Evolutionary conservation across 92 coral and sea anemone species (phyloP), one percentile per base, ranked within the genome.

Genomic region (Bergia puertoricense): DNA sequence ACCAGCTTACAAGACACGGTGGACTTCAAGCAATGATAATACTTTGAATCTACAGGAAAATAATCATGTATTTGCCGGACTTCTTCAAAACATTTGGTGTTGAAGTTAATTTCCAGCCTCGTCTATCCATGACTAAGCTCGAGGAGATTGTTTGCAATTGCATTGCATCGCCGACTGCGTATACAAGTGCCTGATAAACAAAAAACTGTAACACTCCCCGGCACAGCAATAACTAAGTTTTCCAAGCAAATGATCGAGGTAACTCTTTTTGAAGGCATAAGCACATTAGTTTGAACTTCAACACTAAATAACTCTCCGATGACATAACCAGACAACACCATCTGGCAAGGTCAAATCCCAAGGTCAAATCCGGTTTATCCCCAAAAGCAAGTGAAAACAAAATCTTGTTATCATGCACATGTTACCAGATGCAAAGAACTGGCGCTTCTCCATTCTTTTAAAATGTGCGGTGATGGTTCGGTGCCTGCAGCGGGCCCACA

Each of bases 341-440:
- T 62, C 44, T 18, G 22, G 15, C 50, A 43, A 23, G 41, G 15
- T 77, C 57, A 44, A 43, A 22, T 30, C 30, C 30, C 41, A 11
- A 57, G 43, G 72, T 6, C 85, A 57, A 80, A 36, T 30, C 67
- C 37, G 67, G 20, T 79, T 67, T 11, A 13, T 48, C 20, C 69
- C 45, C 81, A 66, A 41, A 14, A n/a, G 22, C 38, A 79, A 43
- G 45, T 80, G 73, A 20, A 80, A 56, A 80, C 57, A 36, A 57
- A 56, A 56, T 38, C 85, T 15, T 79, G 83, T 79, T 46, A 8
- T 76, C 30, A 76, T 23, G 50, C 81, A 43, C 6, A 41, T 22
- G 45, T 51, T 54, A 57, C 14, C 85, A 54, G 85, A 72, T 80
- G n/a, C 46, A 80, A 6, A 16, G 38, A 80, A 11, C 73, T 56